Evolutionary conservation across 1,140 invertebrate genomes (phyloP), one percentile per base, ranked within the genome.

Genomic region (Penaeus chinensis): DNA sequence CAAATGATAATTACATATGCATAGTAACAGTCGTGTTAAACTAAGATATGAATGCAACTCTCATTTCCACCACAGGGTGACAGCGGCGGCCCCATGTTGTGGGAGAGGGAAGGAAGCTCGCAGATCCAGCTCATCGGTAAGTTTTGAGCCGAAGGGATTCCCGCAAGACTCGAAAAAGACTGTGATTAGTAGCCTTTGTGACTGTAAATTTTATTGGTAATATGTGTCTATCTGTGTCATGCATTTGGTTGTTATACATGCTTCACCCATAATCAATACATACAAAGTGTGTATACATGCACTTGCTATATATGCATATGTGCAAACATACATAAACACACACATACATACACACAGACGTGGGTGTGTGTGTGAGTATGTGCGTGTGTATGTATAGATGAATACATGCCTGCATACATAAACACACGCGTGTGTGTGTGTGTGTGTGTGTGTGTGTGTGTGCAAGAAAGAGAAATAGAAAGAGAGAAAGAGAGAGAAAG

Each of bases 1-100:
- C 54, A 74, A 74, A 37, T 13, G 69, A 37, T 16, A 18, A 13
- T 74, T 27, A 27, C 1, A 74, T 79, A 5, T 10, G n/a, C 7
- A 62, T 22, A 27, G n/a, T 27, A 81, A 62, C 20, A 19, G n/a
- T 18, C 27, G 20, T 5, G 22, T 18, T 18, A 27, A 62, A 32
- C 22, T 18, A 32, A 63, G 18, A 18, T 54, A 32, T 37, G 4
- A 32, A 61, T 37, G 60, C 60, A 37, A n/a, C n/a, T 47, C 5
- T 54, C 5, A 60, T 37, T 11, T 54, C 62, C 22, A 20, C 42
- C n/a, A 32, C 92, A 97, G 96, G 97, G 97, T 37, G 97, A 98
- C 92, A 98, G 96, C 91, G 97, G 97, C 84, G 97, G 97, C n/a
- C 97, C 97, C 11, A 92, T 98, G 37, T 94, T 97, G 20, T 81